Evolutionary conservation across 2,113 vertebrate genomes (phyloP), one percentile per base, ranked within the genome.

Genomic region (Bettongia penicillata): DNA sequence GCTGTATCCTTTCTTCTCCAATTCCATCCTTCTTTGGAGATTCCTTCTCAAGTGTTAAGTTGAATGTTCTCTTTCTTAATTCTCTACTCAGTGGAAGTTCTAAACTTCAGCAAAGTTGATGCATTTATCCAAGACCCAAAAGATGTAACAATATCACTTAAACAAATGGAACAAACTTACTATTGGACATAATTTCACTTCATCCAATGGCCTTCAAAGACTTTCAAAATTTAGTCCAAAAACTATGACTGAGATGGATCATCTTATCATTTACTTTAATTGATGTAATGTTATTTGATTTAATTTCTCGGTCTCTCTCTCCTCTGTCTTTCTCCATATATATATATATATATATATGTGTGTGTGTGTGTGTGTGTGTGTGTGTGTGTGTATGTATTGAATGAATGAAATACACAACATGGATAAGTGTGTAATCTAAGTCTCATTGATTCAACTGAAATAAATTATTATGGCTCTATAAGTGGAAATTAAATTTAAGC

Each of bases 401-500:
- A 31, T 28, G 28, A 28, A 10, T 61, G 3, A 68, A 31, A 93
- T 91, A 19, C 43, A 26, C 90, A 94, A 52, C 23, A 94, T 84
- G 47, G 26, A 1, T 89, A 57, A 95, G 19, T 11, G 3, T 51
- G 52, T 10, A 96, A 10, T 89, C 51, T 51, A n/a, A 91, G 31
- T 92, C 93, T 61, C 3, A 53, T 89, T 92, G 90, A 26, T 51
- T 93, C 53, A 91, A 47, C 37, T 61, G 52, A 92, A 90, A 57
- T 8, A 94, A 93, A 57, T 49, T 92, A 84, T 90, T 93, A 52
- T 93, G 16, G 8, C 37, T 90, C 49, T 31, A 25, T 31, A 53
- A 89, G 43, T 0, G 50, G 61, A 91, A 92, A 61, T 3, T 3
- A 49, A 57, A 51, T 24, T n/a, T 43, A 95, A 57, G 94, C 11